Conservation (phyloP, 2,113 vertebrate species). For the Cyrtonyx montezumae region DNA sequence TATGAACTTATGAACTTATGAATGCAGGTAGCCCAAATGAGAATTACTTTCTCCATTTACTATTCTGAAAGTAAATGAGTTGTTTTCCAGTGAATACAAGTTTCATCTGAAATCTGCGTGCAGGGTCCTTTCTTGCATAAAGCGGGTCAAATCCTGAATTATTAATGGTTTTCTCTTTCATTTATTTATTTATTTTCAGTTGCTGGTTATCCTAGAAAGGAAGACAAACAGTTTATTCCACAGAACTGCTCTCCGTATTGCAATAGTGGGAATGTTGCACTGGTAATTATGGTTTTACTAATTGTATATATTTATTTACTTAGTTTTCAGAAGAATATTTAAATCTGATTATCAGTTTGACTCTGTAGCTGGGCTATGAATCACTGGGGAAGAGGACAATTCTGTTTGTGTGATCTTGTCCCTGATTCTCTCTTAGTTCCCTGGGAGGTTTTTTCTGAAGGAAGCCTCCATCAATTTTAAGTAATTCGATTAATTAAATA, state of each 20-base stretch:
- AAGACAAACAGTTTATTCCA: not conserved
- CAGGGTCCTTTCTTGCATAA: not conserved
- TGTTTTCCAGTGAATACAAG: not conserved
- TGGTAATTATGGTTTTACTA: slow-evolving; percentile 20
- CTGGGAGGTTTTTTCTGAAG: not conserved
- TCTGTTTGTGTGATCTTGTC: not conserved
- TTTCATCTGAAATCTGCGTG: slow-evolving; percentile 20
- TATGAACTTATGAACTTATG: no score
- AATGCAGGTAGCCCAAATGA: not conserved
- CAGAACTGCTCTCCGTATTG: not conserved
- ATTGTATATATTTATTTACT: slow-evolving; percentile 12
- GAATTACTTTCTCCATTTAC: slow-evolving; percentile 19
- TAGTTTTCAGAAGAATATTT: not conserved
- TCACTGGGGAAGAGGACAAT: not conserved
- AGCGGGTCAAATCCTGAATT: slow-evolving; percentile 31
- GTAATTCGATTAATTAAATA: no score
- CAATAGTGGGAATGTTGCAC: not conserved
- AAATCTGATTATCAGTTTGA: slow-evolving; percentile 3
- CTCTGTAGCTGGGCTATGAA: not conserved
- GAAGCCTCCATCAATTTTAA: not conserved
- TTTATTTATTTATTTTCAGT: not conserved
- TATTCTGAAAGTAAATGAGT: slow-evolving; percentile 34
- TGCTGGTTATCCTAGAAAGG: not conserved
- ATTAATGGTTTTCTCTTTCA: not conserved
- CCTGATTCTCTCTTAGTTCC: not conserved